Conservation (phyloP, 2,797 vertebrate species). For the Rachycentron canadum region DNA sequence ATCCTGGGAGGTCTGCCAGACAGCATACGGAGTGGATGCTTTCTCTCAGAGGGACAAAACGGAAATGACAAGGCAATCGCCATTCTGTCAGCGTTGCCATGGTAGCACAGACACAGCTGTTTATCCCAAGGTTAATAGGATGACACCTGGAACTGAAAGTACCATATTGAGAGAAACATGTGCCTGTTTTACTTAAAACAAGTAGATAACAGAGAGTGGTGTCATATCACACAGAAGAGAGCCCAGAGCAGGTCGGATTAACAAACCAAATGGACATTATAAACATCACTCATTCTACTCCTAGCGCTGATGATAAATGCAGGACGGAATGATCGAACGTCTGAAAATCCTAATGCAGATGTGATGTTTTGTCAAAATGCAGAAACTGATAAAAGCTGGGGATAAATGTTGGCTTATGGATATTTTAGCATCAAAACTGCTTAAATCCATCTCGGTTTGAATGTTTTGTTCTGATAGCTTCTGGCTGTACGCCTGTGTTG, state of each 20-base stretch:
- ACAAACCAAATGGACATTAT: slow-evolving; percentile 30
- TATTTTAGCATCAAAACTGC: slow-evolving; percentile 21
- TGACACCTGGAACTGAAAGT: slow-evolving; percentile 84
- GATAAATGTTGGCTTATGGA: slow-evolving; percentile 8
- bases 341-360: not conserved
- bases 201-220: slow-evolving; percentile 69
- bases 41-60: slow-evolving; percentile 83
- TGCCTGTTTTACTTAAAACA: slow-evolving; percentile 84
- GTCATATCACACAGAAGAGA: slow-evolving; percentile 69
- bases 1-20: slow-evolving; percentile 83
- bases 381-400: not conserved
- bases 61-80: slow-evolving; percentile 89
- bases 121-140: slow-evolving; percentile 89
- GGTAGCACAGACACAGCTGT: slow-evolving; percentile 83
- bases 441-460: not conserved
- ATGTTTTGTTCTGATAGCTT: slow-evolving; percentile 11
- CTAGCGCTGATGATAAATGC: slow-evolving; percentile 15
- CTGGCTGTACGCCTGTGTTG: not conserved
- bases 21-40: slow-evolving; percentile 75
- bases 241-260: slow-evolving; percentile 50
- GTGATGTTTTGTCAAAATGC: not conserved
- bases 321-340: slow-evolving; percentile 24
- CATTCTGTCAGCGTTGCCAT: slow-evolving; percentile 85
- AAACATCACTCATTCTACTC: slow-evolving; percentile 15
- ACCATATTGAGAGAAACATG: slow-evolving; percentile 85